Conservation (phyloP, 2,888 invertebrate genomes). For the Microplitis deprimator region DNA sequence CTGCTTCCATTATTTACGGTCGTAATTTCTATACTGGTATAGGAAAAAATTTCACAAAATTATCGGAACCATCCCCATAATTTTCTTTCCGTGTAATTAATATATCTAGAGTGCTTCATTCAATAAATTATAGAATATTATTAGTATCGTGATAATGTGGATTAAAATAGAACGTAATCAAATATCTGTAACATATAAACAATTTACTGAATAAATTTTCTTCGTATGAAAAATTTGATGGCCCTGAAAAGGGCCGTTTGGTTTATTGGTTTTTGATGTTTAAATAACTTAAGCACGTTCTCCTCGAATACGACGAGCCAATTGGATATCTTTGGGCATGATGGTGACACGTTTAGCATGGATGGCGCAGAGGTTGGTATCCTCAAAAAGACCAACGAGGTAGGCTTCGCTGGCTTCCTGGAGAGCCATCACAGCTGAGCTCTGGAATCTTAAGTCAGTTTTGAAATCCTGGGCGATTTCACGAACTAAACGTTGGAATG, state of each 20-base stretch:
- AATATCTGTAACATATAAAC: no score
- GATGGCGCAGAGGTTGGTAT: conserved; percentile 74
- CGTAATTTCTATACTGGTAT: no score
- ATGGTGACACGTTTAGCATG: background rate
- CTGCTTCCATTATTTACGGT: no score
- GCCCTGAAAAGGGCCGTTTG: background rate
- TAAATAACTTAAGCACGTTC: background rate
- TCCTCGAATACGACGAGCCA: background rate
- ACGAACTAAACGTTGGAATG: conserved; percentile 81
- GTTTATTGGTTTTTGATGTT: background rate
- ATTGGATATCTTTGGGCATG: background rate
- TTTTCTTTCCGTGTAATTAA: no score
- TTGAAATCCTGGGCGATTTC: conserved; percentile 85
- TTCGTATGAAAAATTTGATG: background rate
- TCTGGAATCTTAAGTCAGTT: conserved; percentile 80
- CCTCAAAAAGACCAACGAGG: conserved; percentile 81
- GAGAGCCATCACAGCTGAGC: conserved; percentile 80
- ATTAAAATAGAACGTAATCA: no score
- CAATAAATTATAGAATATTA: no score
- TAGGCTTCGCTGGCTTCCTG: conserved; percentile 79
- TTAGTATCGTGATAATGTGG: no score
- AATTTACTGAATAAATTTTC: background rate
- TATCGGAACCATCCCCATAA: no score
- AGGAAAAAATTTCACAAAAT: no score
- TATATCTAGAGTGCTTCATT: no score